Evolutionary conservation across 2,797 vertebrate species (phyloP).

Genomic region (Arnoldichthys spilopterus): DNA sequence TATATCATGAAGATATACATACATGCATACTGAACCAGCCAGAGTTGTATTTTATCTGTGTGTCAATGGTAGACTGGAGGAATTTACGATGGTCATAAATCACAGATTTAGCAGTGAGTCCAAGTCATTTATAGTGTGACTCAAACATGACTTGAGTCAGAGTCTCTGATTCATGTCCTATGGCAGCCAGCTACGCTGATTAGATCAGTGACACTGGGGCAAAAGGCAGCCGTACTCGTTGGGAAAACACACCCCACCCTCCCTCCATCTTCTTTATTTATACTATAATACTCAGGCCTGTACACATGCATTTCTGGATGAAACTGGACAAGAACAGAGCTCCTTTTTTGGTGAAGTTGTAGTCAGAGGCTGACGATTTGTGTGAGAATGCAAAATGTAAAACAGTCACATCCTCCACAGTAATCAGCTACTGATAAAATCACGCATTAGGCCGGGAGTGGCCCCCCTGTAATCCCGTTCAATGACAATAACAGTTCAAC

Average conservation of each 20-base stretch:
- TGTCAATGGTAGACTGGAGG: too few species aligned
- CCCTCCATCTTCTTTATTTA: background rate
- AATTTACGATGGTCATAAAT: background rate
- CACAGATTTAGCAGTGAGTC: too few species aligned
- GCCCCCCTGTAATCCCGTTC: background rate
- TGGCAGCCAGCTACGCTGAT: too few species aligned
- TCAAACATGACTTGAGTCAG: too few species aligned
- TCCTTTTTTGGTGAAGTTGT: background rate
- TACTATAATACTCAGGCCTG: background rate
- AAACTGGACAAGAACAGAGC: background rate
- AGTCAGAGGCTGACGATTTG: background rate
- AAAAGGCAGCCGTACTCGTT: background rate
- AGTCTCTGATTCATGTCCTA: too few species aligned
- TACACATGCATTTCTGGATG: background rate
- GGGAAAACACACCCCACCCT: background rate
- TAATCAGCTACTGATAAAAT: conserved; percentile 16
- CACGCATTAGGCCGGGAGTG: background rate
- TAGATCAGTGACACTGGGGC: background rate
- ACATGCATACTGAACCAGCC: too few species aligned
- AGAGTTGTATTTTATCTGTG: too few species aligned
- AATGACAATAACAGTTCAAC: background rate
- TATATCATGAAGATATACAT: too few species aligned
- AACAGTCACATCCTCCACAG: background rate
- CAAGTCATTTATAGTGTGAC: too few species aligned
- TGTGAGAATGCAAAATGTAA: background rate